Evolutionary conservation across 2,113 vertebrate species (phyloP), one percentile per base, ranked within the genome.

Genomic region (Clarias gariepinus): DNA sequence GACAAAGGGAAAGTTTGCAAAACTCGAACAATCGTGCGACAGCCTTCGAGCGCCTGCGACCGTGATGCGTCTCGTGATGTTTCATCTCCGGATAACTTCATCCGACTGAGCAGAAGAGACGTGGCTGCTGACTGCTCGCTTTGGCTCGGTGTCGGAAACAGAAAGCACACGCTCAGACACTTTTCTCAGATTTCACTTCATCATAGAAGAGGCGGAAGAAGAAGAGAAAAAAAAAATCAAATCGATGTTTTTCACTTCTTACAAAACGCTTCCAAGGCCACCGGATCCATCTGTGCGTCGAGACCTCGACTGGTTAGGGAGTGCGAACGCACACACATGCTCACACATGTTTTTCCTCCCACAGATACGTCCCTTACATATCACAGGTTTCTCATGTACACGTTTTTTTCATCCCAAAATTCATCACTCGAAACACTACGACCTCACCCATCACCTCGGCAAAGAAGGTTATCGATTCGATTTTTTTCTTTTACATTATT

Each of bases 261-360:
- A 64, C 15, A 13, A 83, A 82, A 76, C 68, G 69, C 85, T 85
- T 90, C 82, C 66, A 74, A 68, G 23, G 83, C 80, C 86, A 82
- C 60, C 33, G n/a, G 68, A 53, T 84, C 76, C 69, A 87, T 84
- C 84, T 66, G 57, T n/a, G 69, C 69, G 41, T 21, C 3, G 28
- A 74, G 85, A 77, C 84, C 64, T 78, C 47, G 21, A 81, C 85
- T 80, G 52, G 47, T 86, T 81, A 60, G 53, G 71, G 71, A 83
- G 60, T 33, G 21, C 25, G 4, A 58, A 80, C 58, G 69, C 74
- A 83, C 71, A 78, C 64, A 28, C 81, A 80, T 57, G 30, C 83
- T 86, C 86, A 89, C 88, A 89, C 81, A 78, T 69, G 80, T 79
- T 85, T 33, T 53, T 83, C 85, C 79, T 84, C 88, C 78, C 78